Conservation (phyloP, 1,140 invertebrate genomes). For the Paralvinella palmiformis region DNA sequence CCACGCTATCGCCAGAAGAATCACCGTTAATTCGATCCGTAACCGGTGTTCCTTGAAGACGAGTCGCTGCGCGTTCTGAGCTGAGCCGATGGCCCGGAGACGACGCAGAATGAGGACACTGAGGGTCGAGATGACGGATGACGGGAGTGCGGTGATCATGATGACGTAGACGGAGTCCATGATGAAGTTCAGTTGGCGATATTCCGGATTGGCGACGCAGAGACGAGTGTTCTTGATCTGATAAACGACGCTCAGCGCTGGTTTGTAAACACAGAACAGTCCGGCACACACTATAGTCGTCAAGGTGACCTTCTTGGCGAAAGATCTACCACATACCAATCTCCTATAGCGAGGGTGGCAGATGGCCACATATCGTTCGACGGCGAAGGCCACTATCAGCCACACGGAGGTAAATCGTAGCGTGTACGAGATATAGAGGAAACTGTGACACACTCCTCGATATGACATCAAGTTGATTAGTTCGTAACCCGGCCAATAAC, state of each 20-base stretch:
- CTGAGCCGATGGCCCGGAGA: constrained; percentile 14
- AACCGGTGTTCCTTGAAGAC: constrained; percentile 25
- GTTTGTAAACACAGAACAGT: constrained; percentile 30
- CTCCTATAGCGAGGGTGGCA: constrained; percentile 19
- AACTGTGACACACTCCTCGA: constrained; percentile 35
- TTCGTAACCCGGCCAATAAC: constrained; percentile 15
- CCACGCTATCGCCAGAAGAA: constrained; percentile 32
- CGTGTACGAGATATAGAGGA: constrained; percentile 34
- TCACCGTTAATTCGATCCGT: constrained; percentile 32
- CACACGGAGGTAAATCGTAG: constrained; percentile 40
- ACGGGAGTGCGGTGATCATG: constrained; percentile 36
- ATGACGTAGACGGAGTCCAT: constrained; percentile 36
- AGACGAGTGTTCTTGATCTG: too few species aligned
- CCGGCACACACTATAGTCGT: constrained; percentile 21
- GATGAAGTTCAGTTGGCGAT: constrained; percentile 28
- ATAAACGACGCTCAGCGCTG: too few species aligned
- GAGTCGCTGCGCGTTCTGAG: constrained; percentile 18
- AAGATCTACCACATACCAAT: constrained; percentile 8
- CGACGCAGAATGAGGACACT: constrained; percentile 35
- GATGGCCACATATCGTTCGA: constrained; percentile 35
- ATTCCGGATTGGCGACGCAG: constrained; percentile 23
- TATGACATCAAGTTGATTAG: background rate
- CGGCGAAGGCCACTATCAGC: constrained; percentile 40
- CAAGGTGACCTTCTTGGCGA: constrained; percentile 26
- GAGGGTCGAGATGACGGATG: constrained; percentile 31